These are phyloP conservation scores for Engystomops pustulosus DNA, from an alignment of 2,113 vertebrate genomes.

Conservation along the genomic window DNA sequence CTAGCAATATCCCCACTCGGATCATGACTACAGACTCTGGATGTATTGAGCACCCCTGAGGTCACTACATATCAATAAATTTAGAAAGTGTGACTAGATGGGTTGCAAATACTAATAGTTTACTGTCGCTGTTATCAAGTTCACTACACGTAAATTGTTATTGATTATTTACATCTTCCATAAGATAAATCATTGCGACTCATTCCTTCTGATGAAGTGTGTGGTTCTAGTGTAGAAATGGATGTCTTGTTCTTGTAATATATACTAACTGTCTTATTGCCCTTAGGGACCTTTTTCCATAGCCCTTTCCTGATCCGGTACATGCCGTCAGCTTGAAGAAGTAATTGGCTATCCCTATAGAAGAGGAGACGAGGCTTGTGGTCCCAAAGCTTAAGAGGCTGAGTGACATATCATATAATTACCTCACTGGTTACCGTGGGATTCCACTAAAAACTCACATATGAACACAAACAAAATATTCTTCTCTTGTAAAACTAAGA, in stretches of 20 bases:
- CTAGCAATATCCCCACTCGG: no score
- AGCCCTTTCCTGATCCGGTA: slow-evolving; percentile 21
- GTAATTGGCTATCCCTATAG: slow-evolving; percentile 54
- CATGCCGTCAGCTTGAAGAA: slow-evolving; percentile 37
- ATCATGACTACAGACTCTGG: no score
- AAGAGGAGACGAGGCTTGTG: slow-evolving; percentile 35
- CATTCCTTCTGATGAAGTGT: neutral
- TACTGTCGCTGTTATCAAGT: no score
- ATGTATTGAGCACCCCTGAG: no score
- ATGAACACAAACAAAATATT: neutral
- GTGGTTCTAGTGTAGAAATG: neutral
- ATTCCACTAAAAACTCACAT: slow-evolving; percentile 11
- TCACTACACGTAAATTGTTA: no score
- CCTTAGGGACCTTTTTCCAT: slow-evolving; percentile 29
- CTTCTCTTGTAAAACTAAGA: neutral
- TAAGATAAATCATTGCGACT: neutral
- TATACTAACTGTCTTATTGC: slow-evolving; percentile 25
- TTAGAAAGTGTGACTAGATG: no score
- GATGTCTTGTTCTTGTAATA: slow-evolving; percentile 5
- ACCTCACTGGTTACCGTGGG: slow-evolving; percentile 30
- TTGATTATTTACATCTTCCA: no score
- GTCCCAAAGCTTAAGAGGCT: slow-evolving; percentile 37
- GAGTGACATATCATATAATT: slow-evolving; percentile 45
- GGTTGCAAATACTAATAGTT: no score
- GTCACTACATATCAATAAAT: no score